These are phyloP conservation scores for Delia radicum DNA, from an alignment of 1,140 invertebrate species.

Conservation along the genomic window DNA sequence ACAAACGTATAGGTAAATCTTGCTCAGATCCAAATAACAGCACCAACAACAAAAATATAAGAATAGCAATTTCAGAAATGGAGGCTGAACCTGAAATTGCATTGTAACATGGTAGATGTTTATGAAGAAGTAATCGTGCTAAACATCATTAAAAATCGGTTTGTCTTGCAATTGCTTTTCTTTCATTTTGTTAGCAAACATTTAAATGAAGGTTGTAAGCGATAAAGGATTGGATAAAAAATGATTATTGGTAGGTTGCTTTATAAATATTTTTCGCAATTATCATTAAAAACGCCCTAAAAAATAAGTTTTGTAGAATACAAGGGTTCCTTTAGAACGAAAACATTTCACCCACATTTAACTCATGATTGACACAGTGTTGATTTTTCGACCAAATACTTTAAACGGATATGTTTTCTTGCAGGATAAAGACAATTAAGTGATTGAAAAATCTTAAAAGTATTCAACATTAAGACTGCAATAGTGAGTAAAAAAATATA, in stretches of 20 bases:
- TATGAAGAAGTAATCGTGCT: constrained; percentile 11
- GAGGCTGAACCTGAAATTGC: not conserved
- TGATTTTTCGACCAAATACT: no score
- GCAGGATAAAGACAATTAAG: no score
- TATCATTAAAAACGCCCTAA: not conserved
- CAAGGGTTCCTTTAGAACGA: not conserved
- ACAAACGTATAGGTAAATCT: not conserved
- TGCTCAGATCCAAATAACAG: not conserved
- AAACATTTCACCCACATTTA: not conserved
- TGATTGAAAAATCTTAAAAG: no score
- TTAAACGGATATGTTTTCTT: no score
- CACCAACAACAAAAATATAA: not conserved
- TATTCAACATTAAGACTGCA: no score
- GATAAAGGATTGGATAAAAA: not conserved
- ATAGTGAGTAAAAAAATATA: no score
- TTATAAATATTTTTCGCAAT: not conserved
- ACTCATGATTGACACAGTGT: no score
- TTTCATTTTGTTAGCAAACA: not conserved
- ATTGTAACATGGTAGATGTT: not conserved
- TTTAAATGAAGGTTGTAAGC: not conserved
- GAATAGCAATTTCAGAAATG: not conserved
- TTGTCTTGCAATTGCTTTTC: no score
- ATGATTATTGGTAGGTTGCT: constrained; percentile 1
- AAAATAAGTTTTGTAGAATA: not conserved
- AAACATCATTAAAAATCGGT: constrained; percentile 7